Conservation (phyloP, 2,113 vertebrate species). For the Lycaon pictus region DNA sequence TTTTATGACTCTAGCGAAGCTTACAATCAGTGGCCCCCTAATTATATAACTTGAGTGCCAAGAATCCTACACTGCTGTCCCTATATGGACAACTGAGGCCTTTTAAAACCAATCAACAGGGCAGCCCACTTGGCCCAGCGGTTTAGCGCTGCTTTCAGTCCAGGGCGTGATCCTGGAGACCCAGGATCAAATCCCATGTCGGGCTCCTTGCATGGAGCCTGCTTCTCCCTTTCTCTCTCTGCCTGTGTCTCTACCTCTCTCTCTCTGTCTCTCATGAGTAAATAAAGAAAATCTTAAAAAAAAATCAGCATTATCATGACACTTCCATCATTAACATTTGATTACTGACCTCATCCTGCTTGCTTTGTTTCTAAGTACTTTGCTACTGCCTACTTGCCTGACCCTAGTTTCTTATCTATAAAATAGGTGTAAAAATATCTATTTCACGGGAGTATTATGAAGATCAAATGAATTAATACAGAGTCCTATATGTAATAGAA, state of each 20-base stretch:
- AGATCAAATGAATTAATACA: neutral
- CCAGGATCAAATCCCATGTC: too few species aligned
- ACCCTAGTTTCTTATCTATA: slow-evolving; percentile 7
- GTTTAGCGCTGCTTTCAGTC: too few species aligned
- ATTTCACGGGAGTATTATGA: neutral
- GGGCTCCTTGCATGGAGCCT: too few species aligned
- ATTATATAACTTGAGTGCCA: neutral
- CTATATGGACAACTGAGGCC: neutral
- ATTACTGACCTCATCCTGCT: neutral
- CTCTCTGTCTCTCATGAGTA: too few species aligned
- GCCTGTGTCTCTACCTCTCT: too few species aligned
- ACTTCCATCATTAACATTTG: neutral
- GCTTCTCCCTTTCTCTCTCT: too few species aligned
- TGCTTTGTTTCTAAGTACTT: neutral
- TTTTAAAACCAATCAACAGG: slow-evolving; percentile 26
- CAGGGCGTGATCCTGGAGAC: too few species aligned
- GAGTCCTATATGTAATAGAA: neutral
- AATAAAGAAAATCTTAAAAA: too few species aligned
- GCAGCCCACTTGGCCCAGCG: too few species aligned
- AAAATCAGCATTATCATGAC: neutral
- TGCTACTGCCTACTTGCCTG: neutral
- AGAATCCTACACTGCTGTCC: neutral
- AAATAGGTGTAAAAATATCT: neutral
- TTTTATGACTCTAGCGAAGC: neutral
- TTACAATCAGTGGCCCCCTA: neutral